These are phyloP conservation scores for Drosophila hamatofila DNA, from an alignment of 2,888 invertebrate genomes.

Conservation along the genomic window DNA sequence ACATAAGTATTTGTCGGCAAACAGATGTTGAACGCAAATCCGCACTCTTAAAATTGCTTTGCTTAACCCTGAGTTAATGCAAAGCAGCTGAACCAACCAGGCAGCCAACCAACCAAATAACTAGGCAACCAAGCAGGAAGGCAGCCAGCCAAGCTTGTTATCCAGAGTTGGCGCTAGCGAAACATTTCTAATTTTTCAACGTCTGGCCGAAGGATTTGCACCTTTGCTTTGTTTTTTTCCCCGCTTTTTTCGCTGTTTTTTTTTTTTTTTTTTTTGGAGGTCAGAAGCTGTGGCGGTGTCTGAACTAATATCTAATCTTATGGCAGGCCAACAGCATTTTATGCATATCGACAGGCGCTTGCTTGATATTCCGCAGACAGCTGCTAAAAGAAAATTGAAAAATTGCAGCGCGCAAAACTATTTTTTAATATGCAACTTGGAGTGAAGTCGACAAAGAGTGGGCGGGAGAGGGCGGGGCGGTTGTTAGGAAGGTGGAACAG, in stretches of 20 bases:
- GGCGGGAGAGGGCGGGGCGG: no score
- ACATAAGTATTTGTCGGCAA: conserved; percentile 27
- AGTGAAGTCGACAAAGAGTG: conserved; percentile 10
- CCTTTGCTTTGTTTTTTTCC: conserved; percentile 21
- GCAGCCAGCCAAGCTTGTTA: conserved; percentile 27
- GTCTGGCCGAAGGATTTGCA: conserved; percentile 66
- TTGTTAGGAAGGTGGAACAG: background rate
- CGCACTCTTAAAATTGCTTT: conserved; percentile 43
- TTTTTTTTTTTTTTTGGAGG: background rate
- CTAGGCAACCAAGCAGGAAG: conserved; percentile 12
- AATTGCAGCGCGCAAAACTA: conserved; percentile 51
- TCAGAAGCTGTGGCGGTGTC: conserved; percentile 52
- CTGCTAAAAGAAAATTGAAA: conserved; percentile 54
- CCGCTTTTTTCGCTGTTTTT: background rate
- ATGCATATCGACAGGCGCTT: conserved; percentile 73
- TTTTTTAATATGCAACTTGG: conserved; percentile 74
- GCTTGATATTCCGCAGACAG: conserved; percentile 74
- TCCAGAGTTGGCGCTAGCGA: conserved; percentile 55
- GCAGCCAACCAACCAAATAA: conserved; percentile 18
- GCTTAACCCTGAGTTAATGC: conserved; percentile 66
- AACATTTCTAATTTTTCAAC: conserved; percentile 77
- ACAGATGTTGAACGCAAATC: conserved; percentile 55
- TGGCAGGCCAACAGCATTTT: conserved; percentile 68
- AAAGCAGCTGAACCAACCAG: conserved; percentile 67
- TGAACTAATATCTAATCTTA: conserved; percentile 73